Percentiles rank a stretch among this genome's conserved stretches.
Evolutionary conservation across 2,797 vertebrate genomes (phyloP).

Genomic region (Artibeus lituratus): DNA sequence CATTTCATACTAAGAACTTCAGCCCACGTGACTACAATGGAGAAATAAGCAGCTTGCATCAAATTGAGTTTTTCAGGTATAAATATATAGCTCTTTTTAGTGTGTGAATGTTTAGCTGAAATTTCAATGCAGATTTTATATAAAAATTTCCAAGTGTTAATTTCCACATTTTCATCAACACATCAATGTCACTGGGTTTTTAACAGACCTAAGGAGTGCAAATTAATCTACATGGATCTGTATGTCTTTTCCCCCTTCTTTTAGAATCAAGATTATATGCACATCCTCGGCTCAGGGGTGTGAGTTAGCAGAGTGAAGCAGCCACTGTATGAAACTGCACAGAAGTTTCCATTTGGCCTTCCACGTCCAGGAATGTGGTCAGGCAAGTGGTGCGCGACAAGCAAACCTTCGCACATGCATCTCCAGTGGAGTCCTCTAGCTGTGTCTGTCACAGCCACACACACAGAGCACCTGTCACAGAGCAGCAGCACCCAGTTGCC

Average conservation of each 20-base stretch:
- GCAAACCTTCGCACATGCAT: background rate
- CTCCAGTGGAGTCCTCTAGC: background rate
- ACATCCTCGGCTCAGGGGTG: background rate
- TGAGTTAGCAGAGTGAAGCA: background rate
- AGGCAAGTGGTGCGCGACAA: rapidly evolving
- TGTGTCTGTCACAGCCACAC: background rate
- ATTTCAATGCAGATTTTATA: constrained; percentile 54
- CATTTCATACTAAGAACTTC: constrained; percentile 74
- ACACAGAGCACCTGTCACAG: background rate
- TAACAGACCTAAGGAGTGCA: background rate
- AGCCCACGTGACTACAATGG: constrained; percentile 70
- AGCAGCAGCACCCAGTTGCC: background rate
- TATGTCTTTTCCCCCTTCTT: background rate
- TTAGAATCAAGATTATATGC: constrained; percentile 1
- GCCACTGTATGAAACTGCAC: background rate
- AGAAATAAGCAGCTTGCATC: constrained; percentile 70
- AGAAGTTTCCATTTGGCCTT: background rate
- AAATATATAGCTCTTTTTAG: constrained; percentile 57
- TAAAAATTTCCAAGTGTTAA: constrained; percentile 61
- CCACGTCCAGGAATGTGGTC: background rate
- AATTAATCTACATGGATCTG: background rate
- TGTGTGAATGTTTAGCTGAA: constrained; percentile 48
- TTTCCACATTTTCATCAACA: constrained; percentile 53
- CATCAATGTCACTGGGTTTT: background rate
- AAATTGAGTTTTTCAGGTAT: constrained; percentile 58